phyloP scores from a whole-genome alignment of 2,797 vertebrate species.

The Diplodus puntazzo region DNA sequence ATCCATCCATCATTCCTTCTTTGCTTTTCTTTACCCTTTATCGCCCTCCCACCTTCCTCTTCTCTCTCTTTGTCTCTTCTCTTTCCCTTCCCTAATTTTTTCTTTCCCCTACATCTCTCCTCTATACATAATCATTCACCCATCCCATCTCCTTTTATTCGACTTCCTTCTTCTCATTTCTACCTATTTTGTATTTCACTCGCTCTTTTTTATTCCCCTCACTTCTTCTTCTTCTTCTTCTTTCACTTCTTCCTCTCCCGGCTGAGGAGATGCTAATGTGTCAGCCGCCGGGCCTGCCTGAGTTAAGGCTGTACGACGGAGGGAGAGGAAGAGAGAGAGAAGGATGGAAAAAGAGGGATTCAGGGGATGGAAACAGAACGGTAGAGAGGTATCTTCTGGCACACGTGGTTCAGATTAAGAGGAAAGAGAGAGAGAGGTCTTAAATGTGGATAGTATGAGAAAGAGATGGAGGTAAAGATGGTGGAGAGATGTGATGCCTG shows the following conservation, averaged over 20 bases:
- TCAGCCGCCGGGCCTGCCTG: slow-evolving; percentile 26
- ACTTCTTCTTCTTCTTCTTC: background rate
- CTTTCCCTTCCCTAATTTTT: background rate
- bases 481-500: slow-evolving; percentile 28
- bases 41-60: background rate
- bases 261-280: slow-evolving; percentile 25
- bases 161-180: background rate
- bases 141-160: background rate
- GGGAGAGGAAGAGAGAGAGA: background rate
- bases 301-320: slow-evolving; percentile 24
- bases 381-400: slow-evolving; percentile 3
- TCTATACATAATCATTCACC: background rate
- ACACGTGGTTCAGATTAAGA: slow-evolving; percentile 25
- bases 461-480: background rate
- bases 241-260: background rate
- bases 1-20: background rate
- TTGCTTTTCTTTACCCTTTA: slow-evolving; percentile 1
- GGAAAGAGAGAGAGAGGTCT: slow-evolving; percentile 8
- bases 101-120: background rate
- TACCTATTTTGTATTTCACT: background rate
- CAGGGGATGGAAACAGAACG: slow-evolving; percentile 2
- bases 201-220: background rate
- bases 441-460: slow-evolving; percentile 18
- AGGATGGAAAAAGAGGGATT: background rate
- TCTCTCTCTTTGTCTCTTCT: background rate